Evolutionary conservation across 2,888 invertebrate species (phyloP).

Genomic region (Sphecodes monilicornis): DNA sequence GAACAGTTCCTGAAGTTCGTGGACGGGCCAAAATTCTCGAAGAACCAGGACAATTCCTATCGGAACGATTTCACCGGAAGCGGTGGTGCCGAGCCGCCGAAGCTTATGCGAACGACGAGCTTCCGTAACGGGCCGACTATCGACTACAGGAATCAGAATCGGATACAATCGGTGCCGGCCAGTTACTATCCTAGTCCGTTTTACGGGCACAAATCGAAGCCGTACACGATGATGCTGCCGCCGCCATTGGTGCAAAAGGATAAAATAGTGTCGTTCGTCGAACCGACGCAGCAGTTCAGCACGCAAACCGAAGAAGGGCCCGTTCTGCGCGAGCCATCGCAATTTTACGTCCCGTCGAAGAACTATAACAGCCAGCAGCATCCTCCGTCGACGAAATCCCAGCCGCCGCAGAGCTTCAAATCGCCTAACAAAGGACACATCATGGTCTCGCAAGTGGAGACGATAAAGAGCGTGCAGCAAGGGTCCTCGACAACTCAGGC

Average conservation of each 20-base stretch:
- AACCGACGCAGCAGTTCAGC: slow-evolving; percentile 66
- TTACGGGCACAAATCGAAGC: slow-evolving; percentile 83
- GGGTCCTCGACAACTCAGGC: slow-evolving; percentile 55
- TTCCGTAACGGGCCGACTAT: slow-evolving; percentile 69
- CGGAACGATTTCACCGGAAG: slow-evolving; percentile 76
- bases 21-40: slow-evolving; percentile 84
- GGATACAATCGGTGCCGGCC: slow-evolving; percentile 73
- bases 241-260: slow-evolving; percentile 86
- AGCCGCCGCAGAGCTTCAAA: slow-evolving; percentile 35
- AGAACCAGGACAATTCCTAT: slow-evolving; percentile 75
- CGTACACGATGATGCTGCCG: slow-evolving; percentile 89
- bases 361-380: slow-evolving; percentile 57
- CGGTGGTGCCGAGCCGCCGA: slow-evolving; percentile 78
- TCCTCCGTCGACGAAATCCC: slow-evolving; percentile 34
- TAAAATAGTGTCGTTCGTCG: slow-evolving; percentile 54
- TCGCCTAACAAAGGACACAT: slow-evolving; percentile 21
- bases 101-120: slow-evolving; percentile 83
- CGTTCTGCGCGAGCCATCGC: slow-evolving; percentile 73
- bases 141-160: slow-evolving; percentile 72
- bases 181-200: slow-evolving; percentile 75
- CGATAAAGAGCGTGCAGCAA: slow-evolving; percentile 65
- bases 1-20: slow-evolving; percentile 85
- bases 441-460: slow-evolving; percentile 67
- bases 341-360: slow-evolving; percentile 65
- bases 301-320: slow-evolving; percentile 76